Conservation (phyloP, 2,888 invertebrate species). For the Notodonta ziczac region DNA sequence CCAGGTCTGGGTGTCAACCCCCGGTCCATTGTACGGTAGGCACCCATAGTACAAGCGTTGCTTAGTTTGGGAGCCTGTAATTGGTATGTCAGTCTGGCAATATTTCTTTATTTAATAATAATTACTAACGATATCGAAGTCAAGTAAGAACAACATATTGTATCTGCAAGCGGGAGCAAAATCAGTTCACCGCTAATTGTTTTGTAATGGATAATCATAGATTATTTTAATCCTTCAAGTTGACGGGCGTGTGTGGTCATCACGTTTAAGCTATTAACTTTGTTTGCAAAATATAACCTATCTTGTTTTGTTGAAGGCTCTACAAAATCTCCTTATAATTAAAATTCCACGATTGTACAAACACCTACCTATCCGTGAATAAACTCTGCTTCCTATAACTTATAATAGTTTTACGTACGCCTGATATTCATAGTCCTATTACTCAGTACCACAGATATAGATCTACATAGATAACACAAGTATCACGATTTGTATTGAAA, state of each 20-base stretch:
- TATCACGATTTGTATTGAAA: no score
- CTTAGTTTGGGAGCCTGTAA: no score
- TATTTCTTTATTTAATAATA: no score
- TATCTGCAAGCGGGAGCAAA: no score
- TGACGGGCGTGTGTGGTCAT: slow-evolving; percentile 38
- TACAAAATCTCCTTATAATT: slow-evolving; percentile 3
- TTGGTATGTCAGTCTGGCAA: no score
- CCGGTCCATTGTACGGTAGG: no score
- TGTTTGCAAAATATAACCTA: slow-evolving; percentile 10
- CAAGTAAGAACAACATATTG: no score
- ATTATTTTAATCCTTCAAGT: slow-evolving; percentile 30
- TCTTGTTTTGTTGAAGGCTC: slow-evolving; percentile 5
- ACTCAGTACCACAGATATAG: no score
- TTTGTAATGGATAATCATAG: slow-evolving; percentile 34
- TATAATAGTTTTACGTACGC: not conserved
- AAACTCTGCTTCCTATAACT: not conserved
- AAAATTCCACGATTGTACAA: not conserved
- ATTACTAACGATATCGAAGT: no score
- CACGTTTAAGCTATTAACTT: slow-evolving; percentile 47
- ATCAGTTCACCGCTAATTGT: slow-evolving; percentile 13
- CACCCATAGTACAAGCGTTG: no score
- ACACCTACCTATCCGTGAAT: not conserved
- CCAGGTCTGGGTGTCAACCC: no score
- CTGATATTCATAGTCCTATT: not conserved
- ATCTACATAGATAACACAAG: no score